A percentile compares a stretch with the other conserved stretches of the same genome.
phyloP scores from a whole-genome alignment of 2,113 vertebrate genomes.

The Elgaria multicarinata region DNA sequence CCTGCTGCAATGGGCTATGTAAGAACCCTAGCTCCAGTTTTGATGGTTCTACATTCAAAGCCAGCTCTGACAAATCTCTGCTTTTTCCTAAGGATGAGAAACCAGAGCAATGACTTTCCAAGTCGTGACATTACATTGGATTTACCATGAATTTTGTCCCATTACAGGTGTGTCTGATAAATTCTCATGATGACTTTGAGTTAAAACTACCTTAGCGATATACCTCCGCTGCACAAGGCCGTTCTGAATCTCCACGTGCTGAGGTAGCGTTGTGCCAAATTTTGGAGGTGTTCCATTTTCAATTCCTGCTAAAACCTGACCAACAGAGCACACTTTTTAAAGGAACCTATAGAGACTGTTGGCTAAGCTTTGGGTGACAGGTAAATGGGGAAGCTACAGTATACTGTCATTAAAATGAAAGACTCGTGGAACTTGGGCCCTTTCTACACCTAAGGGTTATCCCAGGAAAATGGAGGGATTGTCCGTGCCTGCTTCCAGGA shows the following conservation, averaged over 20 bases:
- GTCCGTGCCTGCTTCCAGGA: too few species aligned
- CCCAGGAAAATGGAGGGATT: too few species aligned
- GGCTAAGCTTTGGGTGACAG: not conserved
- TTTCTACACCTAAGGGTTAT: too few species aligned
- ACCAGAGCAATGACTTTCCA: not conserved
- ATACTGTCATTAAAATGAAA: not conserved
- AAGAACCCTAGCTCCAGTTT: not conserved
- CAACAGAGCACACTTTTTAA: not conserved
- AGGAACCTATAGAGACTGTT: not conserved
- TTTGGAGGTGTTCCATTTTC: not conserved
- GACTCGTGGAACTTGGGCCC: not conserved
- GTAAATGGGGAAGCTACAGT: not conserved
- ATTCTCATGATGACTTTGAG: not conserved
- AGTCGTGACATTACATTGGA: not conserved
- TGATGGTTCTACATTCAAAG: constrained; percentile 2
- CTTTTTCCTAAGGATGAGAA: not conserved
- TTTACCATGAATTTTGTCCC: not conserved
- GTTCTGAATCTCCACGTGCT: not conserved
- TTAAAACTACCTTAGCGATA: not conserved
- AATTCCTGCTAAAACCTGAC: not conserved
- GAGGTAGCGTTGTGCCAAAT: not conserved
- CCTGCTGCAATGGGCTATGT: fast-evolving
- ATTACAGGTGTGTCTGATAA: not conserved
- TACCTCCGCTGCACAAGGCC: not conserved
- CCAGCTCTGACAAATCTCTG: not conserved